These are phyloP conservation scores for Ambastaia sidthimunki DNA, from an alignment of 2,797 vertebrate species.

Conservation along the genomic window DNA sequence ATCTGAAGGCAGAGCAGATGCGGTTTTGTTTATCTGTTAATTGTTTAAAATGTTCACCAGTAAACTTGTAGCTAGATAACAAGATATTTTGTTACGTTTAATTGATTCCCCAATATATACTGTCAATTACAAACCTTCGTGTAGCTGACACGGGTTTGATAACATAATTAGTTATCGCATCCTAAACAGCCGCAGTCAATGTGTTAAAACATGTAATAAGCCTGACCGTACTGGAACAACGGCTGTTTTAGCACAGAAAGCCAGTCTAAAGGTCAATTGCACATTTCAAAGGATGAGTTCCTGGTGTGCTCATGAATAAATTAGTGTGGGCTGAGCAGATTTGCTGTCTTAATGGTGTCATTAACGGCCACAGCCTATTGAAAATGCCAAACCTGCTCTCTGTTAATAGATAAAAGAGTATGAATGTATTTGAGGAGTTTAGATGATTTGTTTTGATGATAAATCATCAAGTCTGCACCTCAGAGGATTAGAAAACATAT, in stretches of 20 bases:
- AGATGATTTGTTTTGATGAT: too few relatives aligned
- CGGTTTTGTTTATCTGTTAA: conserved; percentile 13
- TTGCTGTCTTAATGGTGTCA: conserved; percentile 60
- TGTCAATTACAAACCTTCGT: not conserved
- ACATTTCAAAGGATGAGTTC: conserved; percentile 58
- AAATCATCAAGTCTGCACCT: conserved; percentile 6
- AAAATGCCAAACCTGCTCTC: conserved; percentile 55
- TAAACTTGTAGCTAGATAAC: not conserved
- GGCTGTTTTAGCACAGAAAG: conserved; percentile 49
- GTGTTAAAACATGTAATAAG: conserved; percentile 49
- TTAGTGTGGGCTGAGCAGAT: conserved; percentile 57
- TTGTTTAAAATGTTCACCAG: conserved; percentile 23
- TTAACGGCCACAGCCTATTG: conserved; percentile 57
- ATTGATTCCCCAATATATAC: not conserved
- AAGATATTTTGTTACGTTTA: not conserved
- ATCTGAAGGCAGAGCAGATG: conserved; percentile 28
- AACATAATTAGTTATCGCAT: conserved; percentile 12
- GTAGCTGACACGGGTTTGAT: not conserved
- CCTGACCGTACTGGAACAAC: conserved; percentile 31
- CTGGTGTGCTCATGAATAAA: conserved; percentile 64
- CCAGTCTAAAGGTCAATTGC: conserved; percentile 63
- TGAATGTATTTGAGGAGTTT: too few relatives aligned
- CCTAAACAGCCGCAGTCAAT: conserved; percentile 42
- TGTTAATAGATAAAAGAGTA: conserved; percentile 43
- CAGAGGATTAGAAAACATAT: not conserved